A percentile compares a stretch with the other conserved stretches of the same genome.
Conservation (phyloP, 1,140 invertebrate genomes). For the Fopius arisanus region DNA sequence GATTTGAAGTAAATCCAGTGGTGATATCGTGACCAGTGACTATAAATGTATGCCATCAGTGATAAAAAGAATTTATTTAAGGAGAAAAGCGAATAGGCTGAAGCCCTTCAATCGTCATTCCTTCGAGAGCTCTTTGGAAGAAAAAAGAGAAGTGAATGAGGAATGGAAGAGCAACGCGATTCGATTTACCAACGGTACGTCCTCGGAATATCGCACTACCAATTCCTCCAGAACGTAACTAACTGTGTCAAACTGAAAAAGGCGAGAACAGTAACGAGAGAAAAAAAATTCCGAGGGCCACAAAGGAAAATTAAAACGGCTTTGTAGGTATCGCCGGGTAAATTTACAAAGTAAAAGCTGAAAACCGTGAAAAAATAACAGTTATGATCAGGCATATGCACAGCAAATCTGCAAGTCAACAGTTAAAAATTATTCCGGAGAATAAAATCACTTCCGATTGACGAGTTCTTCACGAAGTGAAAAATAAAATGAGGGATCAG, state of each 20-base stretch:
- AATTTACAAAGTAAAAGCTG: too few species aligned
- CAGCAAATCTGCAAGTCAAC: too few species aligned
- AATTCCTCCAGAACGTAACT: constrained; percentile 24
- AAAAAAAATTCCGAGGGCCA: background rate
- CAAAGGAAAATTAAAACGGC: constrained; percentile 1
- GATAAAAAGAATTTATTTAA: background rate
- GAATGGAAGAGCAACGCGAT: constrained; percentile 10
- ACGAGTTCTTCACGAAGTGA: background rate
- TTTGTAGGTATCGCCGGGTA: constrained; percentile 23
- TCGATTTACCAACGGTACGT: constrained; percentile 20
- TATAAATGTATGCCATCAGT: background rate
- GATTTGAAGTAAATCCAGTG: constrained; percentile 27
- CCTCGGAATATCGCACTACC: constrained; percentile 16
- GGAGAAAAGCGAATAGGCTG: too few species aligned
- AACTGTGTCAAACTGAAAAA: constrained; percentile 21
- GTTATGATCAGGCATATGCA: too few species aligned
- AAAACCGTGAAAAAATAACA: too few species aligned
- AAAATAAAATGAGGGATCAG: background rate
- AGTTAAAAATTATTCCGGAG: too few species aligned
- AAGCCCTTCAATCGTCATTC: background rate
- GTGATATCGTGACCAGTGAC: constrained; percentile 22
- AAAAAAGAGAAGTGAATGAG: background rate
- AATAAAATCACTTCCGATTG: too few species aligned
- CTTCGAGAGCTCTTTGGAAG: too few species aligned
- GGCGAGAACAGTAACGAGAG: constrained; percentile 5